Evolutionary conservation across 2,888 invertebrate species (phyloP), one percentile per base, ranked within the genome.

Genomic region (Cerastis leucographa): DNA sequence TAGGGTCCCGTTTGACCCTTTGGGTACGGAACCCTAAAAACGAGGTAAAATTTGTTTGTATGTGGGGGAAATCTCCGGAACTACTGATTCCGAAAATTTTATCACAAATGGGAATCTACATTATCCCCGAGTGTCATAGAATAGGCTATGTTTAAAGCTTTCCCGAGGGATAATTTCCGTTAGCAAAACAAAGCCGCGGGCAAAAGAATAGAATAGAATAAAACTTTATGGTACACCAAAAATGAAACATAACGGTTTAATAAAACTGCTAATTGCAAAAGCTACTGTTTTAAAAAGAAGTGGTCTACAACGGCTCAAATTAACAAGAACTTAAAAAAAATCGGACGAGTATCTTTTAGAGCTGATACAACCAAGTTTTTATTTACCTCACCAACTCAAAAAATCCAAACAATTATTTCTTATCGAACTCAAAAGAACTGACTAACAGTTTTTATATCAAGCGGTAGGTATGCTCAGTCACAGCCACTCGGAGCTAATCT

Each of bases 401-500:
- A 22, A 42, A 14, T 14, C 6, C 6, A 29, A 49, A 42, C 29
- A 78, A 35, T 44, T 9, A 25, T 46, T 12, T 46, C 17, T 46
- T 40, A 46, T 59, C 25, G 8, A 17, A 46, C 17, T 44, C 14
- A 65, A 25, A 56, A 25, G 1, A 9, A 46, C 4, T 17, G 12
- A 78, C 40, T 56, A n/a, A 59, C 12, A 40, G 4, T 29, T 25
- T 7, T 59, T n/a, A 49, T 19, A 2, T 12, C 19, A 29, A 59
- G 29, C 22, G 2, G n/a, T 25, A 35, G 8, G 22, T 25, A 40
- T 9, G 42, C 9, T 9, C 8, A 67, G 14, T 35, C 19, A 68
- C 17, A 22, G 17, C 35, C 12, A 40, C 12, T 49, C 29, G 3
- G 9, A 72, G 44, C 19, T 73, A 14, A 77, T 80, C 61, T 72